Evolutionary conservation across 2,797 vertebrate genomes (phyloP).

Genomic region (Petrocephalus schoutedeni): DNA sequence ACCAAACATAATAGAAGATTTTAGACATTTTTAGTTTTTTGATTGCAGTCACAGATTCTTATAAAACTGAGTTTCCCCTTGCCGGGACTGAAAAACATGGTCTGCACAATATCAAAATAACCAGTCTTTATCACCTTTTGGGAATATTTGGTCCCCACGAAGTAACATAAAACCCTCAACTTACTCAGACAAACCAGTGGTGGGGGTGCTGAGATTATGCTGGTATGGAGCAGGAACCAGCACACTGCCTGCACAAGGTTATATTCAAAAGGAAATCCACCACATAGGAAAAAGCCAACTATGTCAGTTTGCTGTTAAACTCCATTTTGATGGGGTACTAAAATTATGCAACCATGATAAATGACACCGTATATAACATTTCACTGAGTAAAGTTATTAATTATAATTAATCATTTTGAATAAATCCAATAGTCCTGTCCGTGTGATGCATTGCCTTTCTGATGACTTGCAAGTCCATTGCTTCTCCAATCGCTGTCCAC

Average conservation of each 20-base stretch:
- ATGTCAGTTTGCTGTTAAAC: slow-evolving; percentile 9
- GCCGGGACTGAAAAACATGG: no score
- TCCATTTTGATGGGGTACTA: slow-evolving; percentile 26
- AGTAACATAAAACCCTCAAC: no score
- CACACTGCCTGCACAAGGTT: not conserved
- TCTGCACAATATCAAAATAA: no score
- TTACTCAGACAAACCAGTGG: not conserved
- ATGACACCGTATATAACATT: slow-evolving; percentile 44
- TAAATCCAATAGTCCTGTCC: slow-evolving; percentile 50
- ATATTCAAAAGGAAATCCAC: not conserved
- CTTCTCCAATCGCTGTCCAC: slow-evolving; percentile 32
- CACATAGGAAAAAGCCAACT: not conserved
- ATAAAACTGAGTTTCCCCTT: no score
- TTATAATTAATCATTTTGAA: slow-evolving; percentile 57
- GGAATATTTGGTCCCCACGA: no score
- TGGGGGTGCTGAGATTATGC: not conserved
- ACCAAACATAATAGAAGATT: no score
- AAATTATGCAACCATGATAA: slow-evolving; percentile 51
- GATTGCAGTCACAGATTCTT: no score
- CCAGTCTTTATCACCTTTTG: no score
- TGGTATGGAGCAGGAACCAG: not conserved
- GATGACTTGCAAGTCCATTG: slow-evolving; percentile 35
- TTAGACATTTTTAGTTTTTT: no score
- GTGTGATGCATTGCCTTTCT: slow-evolving; percentile 52
- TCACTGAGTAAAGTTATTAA: slow-evolving; percentile 50